These are phyloP conservation scores for Polymixis lichenea DNA, from an alignment of 2,888 invertebrate species.

Conservation along the genomic window DNA sequence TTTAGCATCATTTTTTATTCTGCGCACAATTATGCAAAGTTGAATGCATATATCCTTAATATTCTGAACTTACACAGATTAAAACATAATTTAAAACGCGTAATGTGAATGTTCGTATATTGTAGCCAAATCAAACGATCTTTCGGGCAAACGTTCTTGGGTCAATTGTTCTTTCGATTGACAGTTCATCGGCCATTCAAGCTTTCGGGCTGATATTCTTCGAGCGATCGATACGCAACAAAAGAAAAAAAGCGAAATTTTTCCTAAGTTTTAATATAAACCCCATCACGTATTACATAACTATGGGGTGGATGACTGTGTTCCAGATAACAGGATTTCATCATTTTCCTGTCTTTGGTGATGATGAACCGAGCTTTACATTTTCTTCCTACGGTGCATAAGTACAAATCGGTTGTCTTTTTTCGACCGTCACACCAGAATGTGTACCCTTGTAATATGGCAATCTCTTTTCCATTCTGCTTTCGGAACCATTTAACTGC, in stretches of 20 bases:
- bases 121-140: neutral
- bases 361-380: constrained; percentile 45
- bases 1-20: no score
- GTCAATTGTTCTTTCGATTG: neutral
- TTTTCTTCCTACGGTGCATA: constrained; percentile 15
- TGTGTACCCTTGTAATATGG: constrained; percentile 70
- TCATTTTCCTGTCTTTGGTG: constrained; percentile 13
- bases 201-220: neutral
- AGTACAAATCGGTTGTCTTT: constrained; percentile 30
- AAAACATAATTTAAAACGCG: no score
- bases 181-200: neutral
- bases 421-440: constrained; percentile 63
- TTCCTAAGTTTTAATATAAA: constrained; percentile 16
- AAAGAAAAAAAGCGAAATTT: neutral
- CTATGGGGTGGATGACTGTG: constrained; percentile 31
- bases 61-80: no score
- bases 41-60: no score
- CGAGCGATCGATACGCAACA: neutral
- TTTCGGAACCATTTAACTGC: constrained; percentile 58
- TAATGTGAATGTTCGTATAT: no score
- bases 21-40: no score
- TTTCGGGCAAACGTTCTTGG: neutral
- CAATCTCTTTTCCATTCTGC: constrained; percentile 65
- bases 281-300: constrained; percentile 29
- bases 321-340: constrained; percentile 31